Evolutionary conservation across 2,888 invertebrate genomes (phyloP), one percentile per base, ranked within the genome.

Genomic region (Mesopsocus fuscifrons): DNA sequence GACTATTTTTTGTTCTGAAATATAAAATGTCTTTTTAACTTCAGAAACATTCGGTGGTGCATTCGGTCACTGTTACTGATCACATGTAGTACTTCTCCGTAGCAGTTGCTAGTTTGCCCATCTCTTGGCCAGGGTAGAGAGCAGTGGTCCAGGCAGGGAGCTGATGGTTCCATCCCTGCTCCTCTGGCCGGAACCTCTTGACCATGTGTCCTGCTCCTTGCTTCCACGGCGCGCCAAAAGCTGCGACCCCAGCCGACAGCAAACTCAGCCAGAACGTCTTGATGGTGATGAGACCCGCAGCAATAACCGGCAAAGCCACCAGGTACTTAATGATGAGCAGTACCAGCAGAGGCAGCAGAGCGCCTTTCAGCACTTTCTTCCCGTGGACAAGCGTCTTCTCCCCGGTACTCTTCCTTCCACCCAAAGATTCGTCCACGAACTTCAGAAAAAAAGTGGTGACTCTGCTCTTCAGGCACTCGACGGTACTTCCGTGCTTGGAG

Each of bases 241-340:
- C n/a, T 20, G 21, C 38, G 38, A 21, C 38, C 17, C 38, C 38
- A 18, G 38, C 38, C 5, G 38, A 38, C 16, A 38, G 20, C 3
- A 38, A 11, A 11, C 38, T 38, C 38, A 38, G 20, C 38, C 38
- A 38, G 21, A 38, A 38, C 38, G 38, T 38, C 20, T 38, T 38
- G 16, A 21, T 38, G n/a, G 38, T 38, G n/a, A 38, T 13, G 15
- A 38, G 15, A 20, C 38, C 38, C 20, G 21, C 17, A 17, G 21
- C 38, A 18, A 38, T 18, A 6, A 38, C 17, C 5, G 38, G 38
- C 18, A 38, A 11, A 13, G 38, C 38, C 3, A 38, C 6, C 38
- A 38, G 20, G 20, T 38, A 38, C 18, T 38, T 38, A 6, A 38
- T 38, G 4, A 38, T 17, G 3, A 38, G 17, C 6, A 21, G 17